Conservation (phyloP, 2,113 vertebrate species). For the Cyprinus carpio region DNA sequence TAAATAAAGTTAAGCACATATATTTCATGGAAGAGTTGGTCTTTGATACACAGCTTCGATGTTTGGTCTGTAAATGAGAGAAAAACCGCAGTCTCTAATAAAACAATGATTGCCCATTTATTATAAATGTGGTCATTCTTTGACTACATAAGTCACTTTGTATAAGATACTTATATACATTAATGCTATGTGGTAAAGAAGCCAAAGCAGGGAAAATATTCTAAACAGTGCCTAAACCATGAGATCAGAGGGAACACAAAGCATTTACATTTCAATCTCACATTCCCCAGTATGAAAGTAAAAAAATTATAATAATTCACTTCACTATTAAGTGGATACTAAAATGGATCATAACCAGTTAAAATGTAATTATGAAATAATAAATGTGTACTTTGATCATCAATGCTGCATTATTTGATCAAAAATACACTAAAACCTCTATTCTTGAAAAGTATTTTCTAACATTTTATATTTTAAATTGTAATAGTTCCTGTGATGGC, state of each 20-base stretch:
- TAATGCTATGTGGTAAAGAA: not conserved
- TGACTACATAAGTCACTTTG: slow-evolving; percentile 12
- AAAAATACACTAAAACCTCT: no score
- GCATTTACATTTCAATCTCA: not conserved
- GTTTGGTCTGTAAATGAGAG: slow-evolving; percentile 36
- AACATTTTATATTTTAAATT: no score
- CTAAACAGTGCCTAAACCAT: not conserved
- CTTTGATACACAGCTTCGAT: slow-evolving; percentile 3
- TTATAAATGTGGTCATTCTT: slow-evolving; percentile 1
- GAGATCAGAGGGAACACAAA: not conserved
- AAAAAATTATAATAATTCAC: not conserved
- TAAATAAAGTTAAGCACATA: slow-evolving; percentile 11
- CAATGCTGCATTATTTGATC: no score
- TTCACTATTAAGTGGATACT: not conserved
- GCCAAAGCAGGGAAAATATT: not conserved
- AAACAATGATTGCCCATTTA: slow-evolving; percentile 30
- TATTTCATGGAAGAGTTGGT: not conserved
- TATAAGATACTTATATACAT: not conserved
- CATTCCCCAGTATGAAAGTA: not conserved
- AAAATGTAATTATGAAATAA: no score
- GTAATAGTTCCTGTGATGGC: no score
- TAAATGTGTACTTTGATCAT: no score
- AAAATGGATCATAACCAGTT: no score
- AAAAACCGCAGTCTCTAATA: slow-evolving; percentile 27
- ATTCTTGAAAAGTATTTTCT: no score